phyloP scores from a whole-genome alignment of 1,140 invertebrate genomes.

The Lepidotrigona ventralis region DNA sequence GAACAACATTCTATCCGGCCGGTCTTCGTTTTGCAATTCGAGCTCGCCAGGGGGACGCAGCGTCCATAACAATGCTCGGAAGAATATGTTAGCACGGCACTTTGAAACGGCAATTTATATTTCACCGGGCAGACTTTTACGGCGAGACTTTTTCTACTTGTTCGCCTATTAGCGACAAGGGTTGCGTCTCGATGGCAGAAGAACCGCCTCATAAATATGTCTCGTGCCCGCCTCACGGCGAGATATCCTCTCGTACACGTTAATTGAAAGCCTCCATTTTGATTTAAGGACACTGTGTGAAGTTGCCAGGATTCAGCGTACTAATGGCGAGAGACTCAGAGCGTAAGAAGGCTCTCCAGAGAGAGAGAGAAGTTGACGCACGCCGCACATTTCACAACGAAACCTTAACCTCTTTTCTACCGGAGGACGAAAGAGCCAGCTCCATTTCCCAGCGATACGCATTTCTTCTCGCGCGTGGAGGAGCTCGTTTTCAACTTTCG shows the following conservation, averaged over 20 bases:
- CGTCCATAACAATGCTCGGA: conserved; percentile 14
- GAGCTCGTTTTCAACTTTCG: conserved; percentile 17
- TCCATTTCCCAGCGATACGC: neutral
- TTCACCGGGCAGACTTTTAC: neutral
- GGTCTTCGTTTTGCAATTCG: conserved; percentile 20
- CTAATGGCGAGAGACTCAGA: conserved; percentile 22
- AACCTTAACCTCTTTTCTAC: neutral
- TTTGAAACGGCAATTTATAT: conserved; percentile 6
- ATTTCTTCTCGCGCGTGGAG: neutral
- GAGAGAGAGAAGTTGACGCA: conserved; percentile 62
- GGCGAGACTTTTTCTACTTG: conserved; percentile 5
- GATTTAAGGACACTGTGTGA: conserved; percentile 54
- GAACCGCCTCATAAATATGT: conserved; percentile 43
- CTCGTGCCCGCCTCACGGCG: neutral
- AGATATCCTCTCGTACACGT: conserved; percentile 1
- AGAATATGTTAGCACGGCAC: conserved; percentile 11
- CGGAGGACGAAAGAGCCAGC: too few relatives aligned
- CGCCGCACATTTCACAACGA: conserved; percentile 54
- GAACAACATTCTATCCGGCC: neutral
- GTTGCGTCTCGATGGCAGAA: conserved; percentile 17
- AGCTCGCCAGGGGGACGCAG: neutral
- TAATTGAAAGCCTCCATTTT: conserved; percentile 53
- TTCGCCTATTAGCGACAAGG: conserved; percentile 29
- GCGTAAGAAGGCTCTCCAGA: conserved; percentile 38
- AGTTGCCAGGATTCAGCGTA: conserved; percentile 53